Base-by-base conservation (phyloP, 2,888 invertebrate species). In the Drosophila tanythrix region DNA sequence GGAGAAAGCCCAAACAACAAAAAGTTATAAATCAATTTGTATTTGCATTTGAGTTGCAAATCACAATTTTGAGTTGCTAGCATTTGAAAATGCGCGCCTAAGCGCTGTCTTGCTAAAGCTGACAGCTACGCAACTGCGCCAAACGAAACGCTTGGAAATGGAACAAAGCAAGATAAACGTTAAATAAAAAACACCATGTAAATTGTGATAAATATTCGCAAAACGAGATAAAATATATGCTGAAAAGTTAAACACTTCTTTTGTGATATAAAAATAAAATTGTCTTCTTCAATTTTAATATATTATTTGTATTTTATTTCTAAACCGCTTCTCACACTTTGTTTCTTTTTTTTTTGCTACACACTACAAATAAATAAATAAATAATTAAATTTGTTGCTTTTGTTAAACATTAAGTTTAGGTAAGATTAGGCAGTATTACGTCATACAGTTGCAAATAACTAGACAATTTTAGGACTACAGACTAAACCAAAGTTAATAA, bases 291-390 rank as follows among this genome's bases (percentile, higher is more conserved):
- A 29, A 48, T 11, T 71, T 65, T 10, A 71, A 67, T 88, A 88
- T 82, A 67, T 86, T 79, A 72, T 62, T 29, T 84, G 79, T 82
- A 85, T 46, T 80, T 87, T 79, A 89, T 88, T 85, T 35, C 85
- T 89, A 81, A 66, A 66, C 73, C 62, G 74, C 66, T 70, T 63
- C 70, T 63, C 64, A 64, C 53, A 69, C 40, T 71, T 46, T 13
- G 3, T 46, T 46, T 46, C 15, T 7, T 25, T 70, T 61, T 71
- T 15, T 57, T 55, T 67, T 58, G 36, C 77, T 89, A 85, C 70
- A 31, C 66, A 71, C 89, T 88, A 89, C 88, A 72, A 81, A 74
- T 76, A 73, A 77, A 74, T 77, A 77, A 77, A 79, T 78, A 78
- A 75, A 73, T 75, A 67, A 73, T 59, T 75, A 82, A 46, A 36